These are phyloP conservation scores for Electrona antarctica DNA, from an alignment of 2,113 vertebrate genomes.

Conservation along the genomic window DNA sequence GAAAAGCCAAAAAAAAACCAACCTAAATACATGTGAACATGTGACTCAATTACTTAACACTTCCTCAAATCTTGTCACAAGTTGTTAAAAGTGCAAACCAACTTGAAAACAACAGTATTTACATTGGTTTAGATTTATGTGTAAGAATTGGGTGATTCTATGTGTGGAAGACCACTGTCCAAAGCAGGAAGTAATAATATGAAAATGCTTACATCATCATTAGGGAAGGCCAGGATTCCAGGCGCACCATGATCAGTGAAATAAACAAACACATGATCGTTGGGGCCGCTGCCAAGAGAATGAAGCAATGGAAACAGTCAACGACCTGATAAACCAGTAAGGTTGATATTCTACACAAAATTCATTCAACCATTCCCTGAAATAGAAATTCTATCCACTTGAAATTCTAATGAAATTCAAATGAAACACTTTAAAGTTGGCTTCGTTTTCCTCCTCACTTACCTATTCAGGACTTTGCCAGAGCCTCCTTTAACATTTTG, in stretches of 20 bases:
- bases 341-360: no score
- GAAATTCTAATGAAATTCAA: no score
- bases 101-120: no score
- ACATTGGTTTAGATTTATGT: background rate
- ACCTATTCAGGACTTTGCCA: constrained; percentile 93
- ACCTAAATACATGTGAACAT: background rate
- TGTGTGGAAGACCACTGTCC: background rate
- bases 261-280: constrained; percentile 93
- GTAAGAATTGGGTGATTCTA: background rate
- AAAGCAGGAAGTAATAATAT: constrained; percentile 19
- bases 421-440: no score
- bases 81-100: background rate
- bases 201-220: constrained; percentile 85
- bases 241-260: constrained; percentile 95
- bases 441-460: constrained; percentile 27
- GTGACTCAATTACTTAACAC: background rate
- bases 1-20: no score
- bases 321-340: background rate
- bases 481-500: constrained; percentile 86
- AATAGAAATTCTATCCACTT: no score
- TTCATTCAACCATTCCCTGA: no score
- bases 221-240: constrained; percentile 90
- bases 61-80: background rate
- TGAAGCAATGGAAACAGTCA: constrained; percentile 6
- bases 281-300: constrained; percentile 85